Conservation (phyloP, 2,113 vertebrate genomes). For the Chascanopsetta lugubris region DNA sequence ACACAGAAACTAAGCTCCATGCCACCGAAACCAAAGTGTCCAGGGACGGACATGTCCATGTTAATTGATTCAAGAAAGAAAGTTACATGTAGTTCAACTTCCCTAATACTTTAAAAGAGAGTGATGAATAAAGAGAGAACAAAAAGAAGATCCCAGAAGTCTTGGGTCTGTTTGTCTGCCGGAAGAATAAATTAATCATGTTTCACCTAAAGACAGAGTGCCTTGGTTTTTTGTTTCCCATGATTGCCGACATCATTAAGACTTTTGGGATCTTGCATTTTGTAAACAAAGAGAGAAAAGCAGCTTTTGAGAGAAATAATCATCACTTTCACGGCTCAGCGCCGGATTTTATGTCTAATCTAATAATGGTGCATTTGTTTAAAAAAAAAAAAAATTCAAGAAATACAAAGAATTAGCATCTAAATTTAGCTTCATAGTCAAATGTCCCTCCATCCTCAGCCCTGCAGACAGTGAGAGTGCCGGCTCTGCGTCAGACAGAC, state of each 20-base stretch:
- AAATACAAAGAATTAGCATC: slow-evolving; percentile 5
- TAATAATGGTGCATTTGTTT: not conserved
- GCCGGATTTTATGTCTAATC: not conserved
- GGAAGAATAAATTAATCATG: not conserved
- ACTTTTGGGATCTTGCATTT: not conserved
- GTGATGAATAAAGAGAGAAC: not conserved
- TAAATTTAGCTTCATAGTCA: slow-evolving; percentile 4
- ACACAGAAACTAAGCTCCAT: not conserved
- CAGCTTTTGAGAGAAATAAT: not conserved
- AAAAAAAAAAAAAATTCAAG: not conserved
- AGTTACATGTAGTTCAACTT: not conserved
- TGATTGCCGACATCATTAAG: not conserved
- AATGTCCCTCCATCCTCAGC: slow-evolving; percentile 10
- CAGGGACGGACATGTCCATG: not conserved
- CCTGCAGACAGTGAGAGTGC: slow-evolving; percentile 26
- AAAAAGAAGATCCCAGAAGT: not conserved
- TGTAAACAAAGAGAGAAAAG: not conserved
- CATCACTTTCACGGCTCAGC: not conserved
- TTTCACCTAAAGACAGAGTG: slow-evolving; percentile 2
- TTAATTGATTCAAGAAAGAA: slow-evolving; percentile 1
- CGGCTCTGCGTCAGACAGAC: slow-evolving; percentile 39
- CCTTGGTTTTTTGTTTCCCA: not conserved
- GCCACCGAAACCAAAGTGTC: not conserved
- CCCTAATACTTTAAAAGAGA: slow-evolving; percentile 1
- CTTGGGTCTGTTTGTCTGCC: not conserved